Base-by-base conservation (phyloP, 2,113 vertebrate species). In the Bubo scandiacus region DNA sequence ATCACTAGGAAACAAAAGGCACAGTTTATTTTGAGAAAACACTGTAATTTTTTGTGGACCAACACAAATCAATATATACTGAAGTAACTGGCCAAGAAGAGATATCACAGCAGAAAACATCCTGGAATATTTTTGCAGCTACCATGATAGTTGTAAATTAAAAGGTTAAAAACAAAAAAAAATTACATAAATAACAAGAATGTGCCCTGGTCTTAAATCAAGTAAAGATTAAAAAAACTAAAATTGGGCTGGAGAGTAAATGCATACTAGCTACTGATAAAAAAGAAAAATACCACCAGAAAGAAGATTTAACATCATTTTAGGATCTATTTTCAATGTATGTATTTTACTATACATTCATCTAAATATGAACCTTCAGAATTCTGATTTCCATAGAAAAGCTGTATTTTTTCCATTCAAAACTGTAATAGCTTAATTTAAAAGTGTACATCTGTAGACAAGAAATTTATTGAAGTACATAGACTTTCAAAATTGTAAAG, bases 261-360 rank as follows among this genome's bases (percentile, higher is more conserved):
- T 17, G n/a, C 19, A 72, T 52, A 71, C 21, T 71, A 70, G 12
- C 26, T 49, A 62, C 20, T n/a, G 29, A 54, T 25, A 40, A n/a
- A 77, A 45, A 62, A 77, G 10, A 66, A 88, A 70, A 79, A 57
- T 32, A 55, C 3, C 7, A 49, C 9, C 34, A 87, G 47, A 71
- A 90, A 74, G 6, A 68, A 62, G 36, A 63, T 4, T 66, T 49
- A 78, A 58, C 16, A 30, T 0, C 7, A 42, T 49, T 91, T 94
- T 58, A 54, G 15, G 11, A 70, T 71, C 4, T 74, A 18, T 65
- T 92, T 94, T 67, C 5, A 4, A 67, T 4, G 1, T 26, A 20
- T 42, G 43, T 67, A 21, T 81, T 95, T 51, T 81, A 63, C 8
- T 25, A 40, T 21, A 61, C 0, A 0, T 68, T 86, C 0, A 0